Base-by-base conservation (phyloP, 2,888 invertebrate genomes). In the Ochropleura leucogaster region DNA sequence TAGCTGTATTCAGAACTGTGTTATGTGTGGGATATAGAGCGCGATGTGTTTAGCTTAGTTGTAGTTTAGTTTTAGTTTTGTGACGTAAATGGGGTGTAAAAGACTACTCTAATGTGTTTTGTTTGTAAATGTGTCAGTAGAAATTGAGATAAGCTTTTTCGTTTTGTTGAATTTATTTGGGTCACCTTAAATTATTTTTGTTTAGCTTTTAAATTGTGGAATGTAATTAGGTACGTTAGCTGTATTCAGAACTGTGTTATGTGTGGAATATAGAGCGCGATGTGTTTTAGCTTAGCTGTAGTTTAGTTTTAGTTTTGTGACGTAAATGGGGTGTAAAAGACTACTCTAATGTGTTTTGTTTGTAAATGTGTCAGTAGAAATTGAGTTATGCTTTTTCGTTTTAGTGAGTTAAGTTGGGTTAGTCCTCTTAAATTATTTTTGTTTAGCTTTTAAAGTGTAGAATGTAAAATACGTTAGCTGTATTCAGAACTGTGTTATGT, bases 1-100 rank as follows among this genome's bases (percentile, higher is more conserved):
- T 79, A 85, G 87, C 83, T 3, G 83, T 78, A 87, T 85, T 85
- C 87, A 85, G 74, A 63, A 64, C 76, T 47, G 5, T 30, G 84
- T 70, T 83, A 72, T 63, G 57, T 66, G 30, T 57, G 44, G 72
- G 70, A 81, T 80, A 84, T 49, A 60, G 67, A 68, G 47, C 20
- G 62, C 46, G 12, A 30, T 66, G 49, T 78, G 30, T 60, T 79
- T n/a, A 68, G 82, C 62, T 78, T 14, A 49, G 44, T 10, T 18
- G 42, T 44, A 44, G 18, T 66, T 67, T 40, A 20, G 16, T 3
- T 20, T 12, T 4, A 44, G 40, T 40, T 74, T 72, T 4, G 10
- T 12, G 10, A 20, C 2, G 8, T 51, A 55, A 64, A 40, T 80
- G 16, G 55, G 8, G 46, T 42, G 18, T 68, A 1, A 68, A 42